These are phyloP conservation scores for Symphodus melops DNA, from an alignment of 2,113 vertebrate genomes.

Conservation along the genomic window DNA sequence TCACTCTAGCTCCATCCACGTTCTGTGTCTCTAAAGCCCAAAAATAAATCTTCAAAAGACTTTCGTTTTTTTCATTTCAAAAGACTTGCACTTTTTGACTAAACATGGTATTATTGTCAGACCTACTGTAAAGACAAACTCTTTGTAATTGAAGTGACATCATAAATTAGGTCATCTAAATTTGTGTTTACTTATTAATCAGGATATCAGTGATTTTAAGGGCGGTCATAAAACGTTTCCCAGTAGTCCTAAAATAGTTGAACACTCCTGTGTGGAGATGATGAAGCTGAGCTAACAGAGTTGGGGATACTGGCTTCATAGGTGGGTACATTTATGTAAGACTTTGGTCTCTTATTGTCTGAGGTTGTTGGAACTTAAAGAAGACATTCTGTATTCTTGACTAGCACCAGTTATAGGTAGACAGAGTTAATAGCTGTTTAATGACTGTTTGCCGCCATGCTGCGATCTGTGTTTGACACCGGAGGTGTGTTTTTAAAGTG, in stretches of 20 bases:
- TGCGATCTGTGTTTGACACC: constrained; percentile 54
- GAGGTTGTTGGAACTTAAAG: constrained; percentile 38
- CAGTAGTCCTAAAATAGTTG: too few relatives aligned
- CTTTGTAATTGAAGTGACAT: too few relatives aligned
- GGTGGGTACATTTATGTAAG: not conserved
- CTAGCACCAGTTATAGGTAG: constrained; percentile 32
- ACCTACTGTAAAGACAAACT: too few relatives aligned
- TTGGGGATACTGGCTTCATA: not conserved
- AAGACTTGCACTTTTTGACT: too few relatives aligned
- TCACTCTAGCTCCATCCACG: too few relatives aligned
- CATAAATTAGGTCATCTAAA: too few relatives aligned
- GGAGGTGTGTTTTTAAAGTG: constrained; percentile 66
- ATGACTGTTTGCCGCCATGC: constrained; percentile 59
- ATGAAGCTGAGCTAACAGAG: not conserved
- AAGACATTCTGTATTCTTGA: constrained; percentile 42
- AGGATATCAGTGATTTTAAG: not conserved
- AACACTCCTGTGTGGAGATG: too few relatives aligned
- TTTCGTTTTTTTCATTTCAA: too few relatives aligned
- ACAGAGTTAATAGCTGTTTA: constrained; percentile 61
- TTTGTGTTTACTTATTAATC: not conserved
- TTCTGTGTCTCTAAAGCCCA: too few relatives aligned
- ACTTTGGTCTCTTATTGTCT: constrained; percentile 5
- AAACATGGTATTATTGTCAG: too few relatives aligned
- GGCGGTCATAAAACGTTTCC: too few relatives aligned
- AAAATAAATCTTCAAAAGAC: too few relatives aligned